phyloP scores from a whole-genome alignment of 2,888 invertebrate genomes.

The Hyppa rectilinea region DNA sequence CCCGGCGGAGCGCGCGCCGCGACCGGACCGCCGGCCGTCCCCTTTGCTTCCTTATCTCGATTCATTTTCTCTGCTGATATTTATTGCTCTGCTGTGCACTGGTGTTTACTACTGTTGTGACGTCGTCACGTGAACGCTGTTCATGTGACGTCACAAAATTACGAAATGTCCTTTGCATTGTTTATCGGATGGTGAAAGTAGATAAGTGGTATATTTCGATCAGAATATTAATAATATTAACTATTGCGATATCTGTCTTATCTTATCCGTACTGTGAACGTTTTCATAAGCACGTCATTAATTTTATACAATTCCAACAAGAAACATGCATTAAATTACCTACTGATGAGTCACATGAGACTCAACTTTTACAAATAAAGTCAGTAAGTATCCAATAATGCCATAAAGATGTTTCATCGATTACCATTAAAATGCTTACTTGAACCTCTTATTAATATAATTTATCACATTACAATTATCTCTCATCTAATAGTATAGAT shows the following conservation, averaged over 20 bases:
- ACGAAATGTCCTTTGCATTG: neutral
- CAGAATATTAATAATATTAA: neutral
- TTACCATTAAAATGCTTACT: constrained; percentile 38
- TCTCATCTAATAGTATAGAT: constrained; percentile 40
- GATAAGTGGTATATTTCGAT: neutral
- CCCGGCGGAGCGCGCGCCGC: constrained; percentile 51
- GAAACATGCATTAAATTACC: neutral
- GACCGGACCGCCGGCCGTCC: constrained; percentile 47
- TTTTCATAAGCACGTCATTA: neutral
- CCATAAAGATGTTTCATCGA: constrained; percentile 32
- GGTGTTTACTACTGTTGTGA: constrained; percentile 46
- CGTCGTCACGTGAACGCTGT: constrained; percentile 1
- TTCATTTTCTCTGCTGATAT: constrained; percentile 77
- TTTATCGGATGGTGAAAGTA: constrained; percentile 1
- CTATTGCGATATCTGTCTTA: neutral
- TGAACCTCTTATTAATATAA: constrained; percentile 28
- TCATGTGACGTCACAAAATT: neutral
- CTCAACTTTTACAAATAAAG: neutral
- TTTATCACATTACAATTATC: constrained; percentile 47
- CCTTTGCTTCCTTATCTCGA: constrained; percentile 75
- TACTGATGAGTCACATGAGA: neutral
- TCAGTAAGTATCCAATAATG: constrained; percentile 9
- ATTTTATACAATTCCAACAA: neutral
- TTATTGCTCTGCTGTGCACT: constrained; percentile 70
- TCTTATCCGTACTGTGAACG: no score